Evolutionary conservation across 2,797 vertebrate genomes (phyloP), one percentile per base, ranked within the genome.

Genomic region (Arrhamphus sclerolepis): DNA sequence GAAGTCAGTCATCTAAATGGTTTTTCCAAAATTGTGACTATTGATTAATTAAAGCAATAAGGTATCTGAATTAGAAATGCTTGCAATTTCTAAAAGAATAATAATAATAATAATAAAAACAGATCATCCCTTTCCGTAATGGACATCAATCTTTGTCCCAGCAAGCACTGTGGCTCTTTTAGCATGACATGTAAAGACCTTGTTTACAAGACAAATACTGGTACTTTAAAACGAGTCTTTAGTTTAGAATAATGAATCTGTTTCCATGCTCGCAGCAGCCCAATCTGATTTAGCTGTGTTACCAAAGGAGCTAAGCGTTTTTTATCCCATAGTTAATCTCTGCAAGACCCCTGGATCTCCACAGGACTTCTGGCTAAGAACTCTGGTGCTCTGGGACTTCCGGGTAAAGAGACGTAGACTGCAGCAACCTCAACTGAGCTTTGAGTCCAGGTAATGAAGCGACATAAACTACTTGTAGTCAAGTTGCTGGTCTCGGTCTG

Each of bases 231-330:
- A 68, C 56, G 56, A 78, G 10, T 64, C 72, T 82, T 87, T 85
- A 14, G 73, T 85, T 84, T 74, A 41, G 38, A 65, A 68, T 66
- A 81, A 86, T 67, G 39, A 68, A 70, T 66, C 48, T 66, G 60
- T 82, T 80, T 83, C 66, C 69, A 70, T 54, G 72, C 70, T 72
- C 28, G 61, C 19, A 21, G 48, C 47, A 54, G 69, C 72, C 47
- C 72, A 82, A 80, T 91, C 73, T 78, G 69, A 79, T 85, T 87
- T 82, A 58, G 54, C 67, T 49, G 82, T 74, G 74, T 86, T 85
- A 58, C 80, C 69, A 78, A 80, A 86, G 83, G 82, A 85, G 83
- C 78, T 85, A 80, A 87, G 70, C 65, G n/a, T 46, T 76, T 58
- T n/a, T 78, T 69, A 82, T 82, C 72, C 71, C 14, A 6, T 61